phyloP scores from a whole-genome alignment of 2,113 vertebrate species.

The Podilymbus podiceps region DNA sequence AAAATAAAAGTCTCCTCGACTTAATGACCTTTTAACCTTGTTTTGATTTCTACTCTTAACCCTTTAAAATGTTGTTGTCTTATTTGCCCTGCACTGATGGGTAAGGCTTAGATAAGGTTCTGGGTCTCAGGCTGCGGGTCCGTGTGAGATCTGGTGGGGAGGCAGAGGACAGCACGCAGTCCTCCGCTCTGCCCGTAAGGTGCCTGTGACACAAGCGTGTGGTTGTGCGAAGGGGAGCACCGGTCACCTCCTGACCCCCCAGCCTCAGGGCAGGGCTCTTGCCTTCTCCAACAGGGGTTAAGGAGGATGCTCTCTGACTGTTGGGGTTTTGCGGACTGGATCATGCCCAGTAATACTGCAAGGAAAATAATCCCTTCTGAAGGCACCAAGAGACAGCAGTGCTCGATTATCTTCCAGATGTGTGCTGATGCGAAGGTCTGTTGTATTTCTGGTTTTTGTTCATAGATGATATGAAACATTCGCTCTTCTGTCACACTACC shows the following conservation, averaged over 20 bases:
- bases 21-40: background rate
- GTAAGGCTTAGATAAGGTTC: background rate
- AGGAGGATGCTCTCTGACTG: background rate
- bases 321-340: background rate
- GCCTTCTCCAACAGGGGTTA: background rate
- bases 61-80: background rate
- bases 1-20: background rate
- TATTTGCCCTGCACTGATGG: background rate
- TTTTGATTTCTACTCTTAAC: background rate
- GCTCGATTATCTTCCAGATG: rapidly evolving
- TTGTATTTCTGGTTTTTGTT: background rate
- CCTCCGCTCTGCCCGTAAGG: background rate
- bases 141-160: rapidly evolving
- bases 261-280: background rate
- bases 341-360: background rate
- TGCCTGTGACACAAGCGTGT: background rate
- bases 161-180: background rate
- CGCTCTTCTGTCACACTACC: background rate
- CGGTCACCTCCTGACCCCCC: background rate
- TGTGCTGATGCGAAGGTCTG: background rate
- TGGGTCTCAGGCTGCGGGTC: background rate
- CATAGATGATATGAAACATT: background rate
- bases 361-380: background rate
- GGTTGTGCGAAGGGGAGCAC: rapidly evolving
- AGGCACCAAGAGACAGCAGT: background rate